A percentile compares a stretch with the other conserved stretches of the same genome.
phyloP scores from a whole-genome alignment of 1,140 invertebrate genomes.

The Apis florea region DNA sequence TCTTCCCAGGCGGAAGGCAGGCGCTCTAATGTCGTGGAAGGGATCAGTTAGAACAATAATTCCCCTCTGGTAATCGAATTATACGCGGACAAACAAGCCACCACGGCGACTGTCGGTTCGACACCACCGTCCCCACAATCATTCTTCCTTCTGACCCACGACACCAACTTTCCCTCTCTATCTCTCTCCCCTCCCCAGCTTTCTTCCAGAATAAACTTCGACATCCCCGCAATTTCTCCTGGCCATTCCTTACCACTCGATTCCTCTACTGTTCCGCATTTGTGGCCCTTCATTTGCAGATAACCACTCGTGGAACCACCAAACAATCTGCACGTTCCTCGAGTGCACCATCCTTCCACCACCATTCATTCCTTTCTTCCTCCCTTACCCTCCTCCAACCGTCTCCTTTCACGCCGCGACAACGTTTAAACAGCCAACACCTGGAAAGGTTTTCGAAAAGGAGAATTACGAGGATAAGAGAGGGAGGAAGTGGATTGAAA shows the following conservation, averaged over 20 bases:
- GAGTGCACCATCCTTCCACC: constrained; percentile 59
- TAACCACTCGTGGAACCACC: constrained; percentile 70
- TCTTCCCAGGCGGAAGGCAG: neutral
- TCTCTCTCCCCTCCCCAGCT: neutral
- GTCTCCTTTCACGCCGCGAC: constrained; percentile 37
- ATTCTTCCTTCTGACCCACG: neutral
- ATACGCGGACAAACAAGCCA: constrained; percentile 45
- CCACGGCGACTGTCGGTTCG: constrained; percentile 32
- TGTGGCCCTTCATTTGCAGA: constrained; percentile 71
- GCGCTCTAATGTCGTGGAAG: constrained; percentile 34
- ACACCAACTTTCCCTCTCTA: neutral
- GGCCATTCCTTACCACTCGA: constrained; percentile 13
- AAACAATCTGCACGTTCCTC: constrained; percentile 70
- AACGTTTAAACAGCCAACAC: constrained; percentile 47
- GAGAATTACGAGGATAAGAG: neutral
- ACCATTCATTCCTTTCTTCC: constrained; percentile 55
- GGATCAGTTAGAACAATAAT: constrained; percentile 47
- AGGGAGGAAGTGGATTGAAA: neutral
- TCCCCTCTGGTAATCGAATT: constrained; percentile 49
- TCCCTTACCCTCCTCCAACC: constrained; percentile 4
- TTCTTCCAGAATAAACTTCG: constrained; percentile 52
- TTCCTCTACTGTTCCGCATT: constrained; percentile 62
- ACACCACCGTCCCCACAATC: neutral
- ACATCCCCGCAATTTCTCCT: constrained; percentile 44
- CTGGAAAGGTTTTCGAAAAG: constrained; percentile 14